Conservation (phyloP, 2,113 vertebrate genomes). For the Gallinago paraguaiae region DNA sequence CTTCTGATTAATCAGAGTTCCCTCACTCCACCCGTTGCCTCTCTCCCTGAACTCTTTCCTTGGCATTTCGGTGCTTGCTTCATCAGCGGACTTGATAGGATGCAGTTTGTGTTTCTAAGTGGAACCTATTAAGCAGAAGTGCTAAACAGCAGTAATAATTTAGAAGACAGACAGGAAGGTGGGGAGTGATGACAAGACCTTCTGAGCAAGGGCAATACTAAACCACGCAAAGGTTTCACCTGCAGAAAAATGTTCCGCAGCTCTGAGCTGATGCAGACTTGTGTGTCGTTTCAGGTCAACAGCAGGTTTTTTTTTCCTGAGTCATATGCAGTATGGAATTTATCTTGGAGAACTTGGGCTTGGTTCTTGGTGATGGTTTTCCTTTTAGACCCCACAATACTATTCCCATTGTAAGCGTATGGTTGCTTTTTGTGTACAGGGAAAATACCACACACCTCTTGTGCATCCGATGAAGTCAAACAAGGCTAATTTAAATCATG, state of each 20-base stretch:
- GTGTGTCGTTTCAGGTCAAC: not conserved
- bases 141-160: not conserved
- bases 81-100: not conserved
- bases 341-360: not conserved
- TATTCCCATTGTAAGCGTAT: not conserved
- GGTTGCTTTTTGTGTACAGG: not conserved
- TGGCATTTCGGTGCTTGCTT: not conserved
- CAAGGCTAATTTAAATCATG: not conserved
- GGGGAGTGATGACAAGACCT: not conserved
- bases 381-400: not conserved
- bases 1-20: not conserved
- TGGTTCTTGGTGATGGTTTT: not conserved
- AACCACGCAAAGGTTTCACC: not conserved
- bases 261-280: not conserved
- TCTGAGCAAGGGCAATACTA: not conserved
- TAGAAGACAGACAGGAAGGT: not conserved
- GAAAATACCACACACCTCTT: fast-evolving
- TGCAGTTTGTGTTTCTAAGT: not conserved
- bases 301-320: not conserved
- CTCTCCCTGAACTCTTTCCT: not conserved
- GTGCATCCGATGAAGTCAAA: not conserved
- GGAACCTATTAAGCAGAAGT: not conserved
- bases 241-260: not conserved
- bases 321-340: not conserved
- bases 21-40: not conserved